Conservation (phyloP, 2,113 vertebrate species). For the Macrotus californicus region DNA sequence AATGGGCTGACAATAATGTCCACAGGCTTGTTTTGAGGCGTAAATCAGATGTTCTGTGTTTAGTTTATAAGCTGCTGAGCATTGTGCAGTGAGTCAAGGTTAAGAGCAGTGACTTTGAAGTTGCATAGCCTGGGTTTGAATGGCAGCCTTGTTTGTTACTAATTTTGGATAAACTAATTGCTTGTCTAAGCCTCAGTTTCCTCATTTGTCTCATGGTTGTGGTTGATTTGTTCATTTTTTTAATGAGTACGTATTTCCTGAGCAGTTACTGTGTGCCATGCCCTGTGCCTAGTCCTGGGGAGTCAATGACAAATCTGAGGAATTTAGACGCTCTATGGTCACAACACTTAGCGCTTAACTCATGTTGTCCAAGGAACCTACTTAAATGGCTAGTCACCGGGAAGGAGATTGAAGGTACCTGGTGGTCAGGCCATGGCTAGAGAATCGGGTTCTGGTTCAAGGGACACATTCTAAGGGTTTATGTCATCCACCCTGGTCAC, state of each 20-base stretch:
- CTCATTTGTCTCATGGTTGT: neutral
- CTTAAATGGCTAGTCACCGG: fast-evolving
- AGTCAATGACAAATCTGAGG: neutral
- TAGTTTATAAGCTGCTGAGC: neutral
- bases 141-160: neutral
- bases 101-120: neutral
- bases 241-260: neutral
- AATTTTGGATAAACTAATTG: neutral
- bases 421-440: neutral
- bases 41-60: neutral
- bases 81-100: neutral
- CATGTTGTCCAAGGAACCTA: neutral
- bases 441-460: neutral
- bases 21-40: neutral
- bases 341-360: neutral
- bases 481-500: neutral
- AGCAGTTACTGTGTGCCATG: neutral
- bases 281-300: neutral
- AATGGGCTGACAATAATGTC: neutral
- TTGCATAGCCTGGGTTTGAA: neutral
- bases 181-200: neutral
- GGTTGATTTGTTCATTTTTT: neutral
- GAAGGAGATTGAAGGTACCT: neutral
- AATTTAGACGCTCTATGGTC: neutral
- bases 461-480: neutral